Evolutionary conservation across 2,797 vertebrate genomes (phyloP).

Genomic region (Cheirogaleus major): DNA sequence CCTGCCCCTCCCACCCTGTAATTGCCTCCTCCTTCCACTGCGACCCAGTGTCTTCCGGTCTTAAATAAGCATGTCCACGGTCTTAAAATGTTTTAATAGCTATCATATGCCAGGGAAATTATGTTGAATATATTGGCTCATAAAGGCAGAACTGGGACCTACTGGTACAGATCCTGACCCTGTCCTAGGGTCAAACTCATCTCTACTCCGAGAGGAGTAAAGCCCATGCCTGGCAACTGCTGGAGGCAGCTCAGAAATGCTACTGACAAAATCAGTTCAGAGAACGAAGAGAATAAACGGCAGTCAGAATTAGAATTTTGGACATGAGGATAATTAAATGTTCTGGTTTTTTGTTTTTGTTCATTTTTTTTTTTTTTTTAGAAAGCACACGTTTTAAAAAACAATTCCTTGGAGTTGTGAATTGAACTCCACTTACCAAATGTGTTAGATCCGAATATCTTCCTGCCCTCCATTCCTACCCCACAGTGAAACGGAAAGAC

Average conservation of each 20-base stretch:
- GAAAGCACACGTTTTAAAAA: background rate
- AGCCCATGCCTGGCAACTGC: background rate
- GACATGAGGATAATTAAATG: background rate
- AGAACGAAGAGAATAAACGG: background rate
- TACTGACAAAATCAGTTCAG: background rate
- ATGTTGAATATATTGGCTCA: background rate
- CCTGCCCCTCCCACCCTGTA: background rate
- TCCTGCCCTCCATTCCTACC: background rate
- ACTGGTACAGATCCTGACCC: background rate
- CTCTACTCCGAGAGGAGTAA: background rate
- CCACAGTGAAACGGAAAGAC: background rate
- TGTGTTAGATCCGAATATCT: background rate
- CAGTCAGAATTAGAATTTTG: background rate
- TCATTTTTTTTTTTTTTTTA: background rate
- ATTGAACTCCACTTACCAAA: background rate
- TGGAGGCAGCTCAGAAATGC: background rate
- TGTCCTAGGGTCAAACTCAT: background rate
- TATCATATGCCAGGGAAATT: conserved; percentile 58
- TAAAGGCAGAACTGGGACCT: background rate
- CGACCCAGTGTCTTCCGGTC: conserved; percentile 11
- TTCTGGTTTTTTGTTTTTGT: too few relatives aligned
- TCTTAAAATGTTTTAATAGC: conserved; percentile 57
- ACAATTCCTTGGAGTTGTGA: background rate
- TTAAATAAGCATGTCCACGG: conserved; percentile 43
- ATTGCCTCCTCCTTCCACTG: conserved; percentile 34